Evolutionary conservation across 2,888 invertebrate species (phyloP).

Genomic region (Dimorphilus gyrociliatus): DNA sequence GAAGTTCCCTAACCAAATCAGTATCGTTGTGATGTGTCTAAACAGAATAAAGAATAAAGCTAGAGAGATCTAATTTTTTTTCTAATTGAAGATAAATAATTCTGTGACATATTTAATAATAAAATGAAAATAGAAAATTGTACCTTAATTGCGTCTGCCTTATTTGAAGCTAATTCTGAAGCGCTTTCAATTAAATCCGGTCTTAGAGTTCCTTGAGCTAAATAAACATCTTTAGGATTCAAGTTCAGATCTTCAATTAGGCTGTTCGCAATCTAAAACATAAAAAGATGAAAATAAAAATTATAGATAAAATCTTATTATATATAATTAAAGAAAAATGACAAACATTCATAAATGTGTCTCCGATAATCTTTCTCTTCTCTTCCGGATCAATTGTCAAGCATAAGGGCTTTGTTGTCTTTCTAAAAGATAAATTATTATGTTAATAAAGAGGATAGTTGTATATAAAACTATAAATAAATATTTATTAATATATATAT

Average conservation of each 20-base stretch:
- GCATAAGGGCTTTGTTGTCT: conserved; percentile 50
- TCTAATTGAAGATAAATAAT: too few relatives aligned
- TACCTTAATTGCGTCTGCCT: conserved; percentile 93
- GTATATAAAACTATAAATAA: too few relatives aligned
- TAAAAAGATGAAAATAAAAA: not conserved
- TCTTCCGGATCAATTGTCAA: conserved; percentile 63
- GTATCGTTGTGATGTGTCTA: conserved; percentile 99
- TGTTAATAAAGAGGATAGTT: too few relatives aligned
- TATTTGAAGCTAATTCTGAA: conserved; percentile 57
- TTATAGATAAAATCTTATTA: not conserved
- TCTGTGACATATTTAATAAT: too few relatives aligned
- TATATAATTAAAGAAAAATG: too few relatives aligned
- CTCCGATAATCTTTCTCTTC: conserved; percentile 94
- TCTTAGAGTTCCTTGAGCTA: conserved; percentile 85
- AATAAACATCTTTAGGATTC: conserved; percentile 74
- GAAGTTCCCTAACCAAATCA: conserved; percentile 64
- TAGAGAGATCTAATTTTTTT: too few relatives aligned
- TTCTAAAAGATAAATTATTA: too few relatives aligned
- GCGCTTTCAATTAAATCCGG: conserved; percentile 98
- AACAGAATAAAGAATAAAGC: too few relatives aligned
- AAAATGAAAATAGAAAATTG: too few relatives aligned
- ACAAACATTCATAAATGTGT: conserved; percentile 71
- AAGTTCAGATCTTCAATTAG: conserved; percentile 69
- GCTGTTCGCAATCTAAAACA: conserved; percentile 62
- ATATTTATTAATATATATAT: not conserved